These are phyloP conservation scores for Chymomyza caudatula DNA, from an alignment of 2,888 invertebrate genomes.

Conservation along the genomic window DNA sequence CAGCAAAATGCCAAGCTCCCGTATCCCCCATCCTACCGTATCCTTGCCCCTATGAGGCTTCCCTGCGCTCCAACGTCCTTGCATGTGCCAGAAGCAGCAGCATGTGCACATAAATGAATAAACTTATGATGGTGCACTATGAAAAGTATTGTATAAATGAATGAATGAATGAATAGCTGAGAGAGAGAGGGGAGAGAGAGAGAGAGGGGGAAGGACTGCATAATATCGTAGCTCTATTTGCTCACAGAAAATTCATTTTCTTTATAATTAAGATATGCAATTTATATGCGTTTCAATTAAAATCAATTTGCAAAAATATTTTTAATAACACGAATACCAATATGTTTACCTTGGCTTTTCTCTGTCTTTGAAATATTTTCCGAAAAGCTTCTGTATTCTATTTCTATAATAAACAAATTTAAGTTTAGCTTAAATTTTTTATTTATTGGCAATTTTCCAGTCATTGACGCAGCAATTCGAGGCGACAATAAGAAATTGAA, in stretches of 20 bases:
- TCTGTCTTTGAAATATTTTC: neutral
- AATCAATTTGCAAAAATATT: constrained; percentile 18
- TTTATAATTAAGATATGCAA: constrained; percentile 40
- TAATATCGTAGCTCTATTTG: neutral
- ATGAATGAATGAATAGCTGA: constrained; percentile 30
- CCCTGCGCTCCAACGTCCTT: neutral
- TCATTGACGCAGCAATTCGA: constrained; percentile 34
- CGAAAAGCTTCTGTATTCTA: neutral
- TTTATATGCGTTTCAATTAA: constrained; percentile 9
- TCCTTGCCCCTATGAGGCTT: constrained; percentile 11
- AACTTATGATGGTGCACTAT: neutral
- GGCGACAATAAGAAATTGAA: constrained; percentile 66
- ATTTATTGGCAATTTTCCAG: neutral
- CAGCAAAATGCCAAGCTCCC: neutral
- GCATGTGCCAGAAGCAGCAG: constrained; percentile 13
- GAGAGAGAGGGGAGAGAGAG: neutral
- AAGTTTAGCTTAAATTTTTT: neutral
- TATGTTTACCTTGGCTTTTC: neutral
- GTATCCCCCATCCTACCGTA: too few species aligned
- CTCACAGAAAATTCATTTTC: constrained; percentile 22
- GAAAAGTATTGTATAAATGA: constrained; percentile 27
- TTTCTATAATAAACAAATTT: neutral
- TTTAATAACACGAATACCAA: neutral
- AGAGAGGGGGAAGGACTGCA: neutral
- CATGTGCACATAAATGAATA: constrained; percentile 45